Conservation (phyloP, 2,888 invertebrate genomes). For the Drosophila melanosoma region DNA sequence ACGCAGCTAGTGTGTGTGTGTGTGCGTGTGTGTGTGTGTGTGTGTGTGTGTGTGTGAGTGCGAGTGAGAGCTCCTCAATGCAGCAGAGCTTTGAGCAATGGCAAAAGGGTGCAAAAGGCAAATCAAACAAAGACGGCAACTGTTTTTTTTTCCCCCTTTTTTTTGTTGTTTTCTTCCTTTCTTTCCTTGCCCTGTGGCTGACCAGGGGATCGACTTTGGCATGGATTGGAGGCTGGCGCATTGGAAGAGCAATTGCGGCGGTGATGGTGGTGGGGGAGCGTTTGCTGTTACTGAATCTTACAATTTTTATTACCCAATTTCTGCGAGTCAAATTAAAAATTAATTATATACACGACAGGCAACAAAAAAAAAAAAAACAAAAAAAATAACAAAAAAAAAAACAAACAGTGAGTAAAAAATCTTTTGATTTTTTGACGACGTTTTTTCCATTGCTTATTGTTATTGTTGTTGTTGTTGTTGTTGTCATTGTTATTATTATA, state of each 20-base stretch:
- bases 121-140: conserved; percentile 57
- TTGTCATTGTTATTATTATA: conserved; percentile 54
- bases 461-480: conserved; percentile 36
- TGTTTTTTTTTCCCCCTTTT: conserved; percentile 23
- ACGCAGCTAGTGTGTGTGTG: conserved; percentile 10
- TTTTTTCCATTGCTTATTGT: conserved; percentile 38
- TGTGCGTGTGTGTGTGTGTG: too few relatives aligned
- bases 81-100: conserved; percentile 10
- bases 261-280: conserved; percentile 10
- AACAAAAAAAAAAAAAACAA: conserved; percentile 31
- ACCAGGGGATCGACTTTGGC: conserved; percentile 29
- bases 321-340: conserved; percentile 75
- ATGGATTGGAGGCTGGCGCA: conserved; percentile 1
- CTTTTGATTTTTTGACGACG: conserved; percentile 71
- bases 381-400: conserved; percentile 30
- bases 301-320: conserved; percentile 78
- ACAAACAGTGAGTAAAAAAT: conserved; percentile 56
- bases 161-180: background rate
- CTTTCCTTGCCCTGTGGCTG: conserved; percentile 50
- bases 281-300: conserved; percentile 64
- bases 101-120: conserved; percentile 55
- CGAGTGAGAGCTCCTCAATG: conserved; percentile 14
- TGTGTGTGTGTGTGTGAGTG: background rate
- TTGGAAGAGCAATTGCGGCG: background rate
- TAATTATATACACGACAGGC: conserved; percentile 69